Percentiles rank a stretch among this genome's conserved stretches.
Conservation (phyloP, 2,797 vertebrate genomes). For the Erithacus rubecula region DNA sequence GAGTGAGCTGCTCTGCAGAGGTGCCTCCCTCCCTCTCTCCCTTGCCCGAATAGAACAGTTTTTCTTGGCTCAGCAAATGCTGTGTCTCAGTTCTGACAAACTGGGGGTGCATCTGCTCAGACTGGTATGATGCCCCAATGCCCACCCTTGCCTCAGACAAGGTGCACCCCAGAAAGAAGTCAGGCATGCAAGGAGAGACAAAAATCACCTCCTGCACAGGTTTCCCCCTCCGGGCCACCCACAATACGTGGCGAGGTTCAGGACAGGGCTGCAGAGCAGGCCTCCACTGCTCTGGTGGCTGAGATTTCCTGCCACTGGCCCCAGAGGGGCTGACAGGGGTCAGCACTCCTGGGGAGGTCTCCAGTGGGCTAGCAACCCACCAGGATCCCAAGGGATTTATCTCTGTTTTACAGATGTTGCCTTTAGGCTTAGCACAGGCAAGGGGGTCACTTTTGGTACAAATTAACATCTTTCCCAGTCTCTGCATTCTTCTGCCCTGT, state of each 20-base stretch:
- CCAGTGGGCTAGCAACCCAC: not conserved
- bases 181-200: not conserved
- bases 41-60: not conserved
- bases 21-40: not conserved
- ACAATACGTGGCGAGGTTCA: not conserved
- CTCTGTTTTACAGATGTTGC: not conserved
- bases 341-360: not conserved
- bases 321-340: rapidly evolving
- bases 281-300: rapidly evolving
- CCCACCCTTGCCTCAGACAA: not conserved
- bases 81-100: not conserved
- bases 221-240: not conserved
- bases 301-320: not conserved
- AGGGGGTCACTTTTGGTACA: not conserved
- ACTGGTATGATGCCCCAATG: not conserved
- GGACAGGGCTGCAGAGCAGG: not conserved
- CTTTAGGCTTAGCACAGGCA: not conserved
- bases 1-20: not conserved
- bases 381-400: rapidly evolving
- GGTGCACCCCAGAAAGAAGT: not conserved
- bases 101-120: not conserved
- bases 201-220: not conserved
- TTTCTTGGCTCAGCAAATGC: not conserved
- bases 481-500: not conserved
- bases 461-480: not conserved